These are phyloP conservation scores for Pecten maximus DNA, from an alignment of 2,888 invertebrate genomes.

Conservation along the genomic window DNA sequence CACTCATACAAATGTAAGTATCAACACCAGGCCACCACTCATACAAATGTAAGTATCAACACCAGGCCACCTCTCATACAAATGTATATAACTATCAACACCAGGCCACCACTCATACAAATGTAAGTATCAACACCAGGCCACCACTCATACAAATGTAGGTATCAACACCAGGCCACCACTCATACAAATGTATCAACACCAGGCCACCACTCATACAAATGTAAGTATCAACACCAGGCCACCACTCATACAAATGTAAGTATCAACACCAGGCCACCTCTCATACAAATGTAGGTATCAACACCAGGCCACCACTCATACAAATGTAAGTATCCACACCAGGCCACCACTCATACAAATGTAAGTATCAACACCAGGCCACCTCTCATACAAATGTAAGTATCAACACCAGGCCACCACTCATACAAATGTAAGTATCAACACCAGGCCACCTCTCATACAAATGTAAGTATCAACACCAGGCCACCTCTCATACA, in stretches of 20 bases:
- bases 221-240: too few relatives aligned
- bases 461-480: too few relatives aligned
- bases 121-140: too few relatives aligned
- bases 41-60: too few relatives aligned
- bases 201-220: too few relatives aligned
- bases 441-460: neutral
- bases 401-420: neutral
- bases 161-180: too few relatives aligned
- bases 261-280: too few relatives aligned
- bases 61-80: neutral
- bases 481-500: neutral
- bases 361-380: constrained; percentile 65
- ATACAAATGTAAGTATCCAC: constrained; percentile 45
- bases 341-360: constrained; percentile 64
- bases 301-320: neutral
- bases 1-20: neutral
- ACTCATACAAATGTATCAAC: too few relatives aligned
- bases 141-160: too few relatives aligned
- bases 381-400: too few relatives aligned
- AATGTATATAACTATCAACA: neutral
- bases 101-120: too few relatives aligned
- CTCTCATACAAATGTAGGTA: neutral
- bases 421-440: neutral
- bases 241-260: neutral
- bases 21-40: neutral